Evolutionary conservation across 2,888 invertebrate species (phyloP).

Genomic region (Ptychoptera contaminata): DNA sequence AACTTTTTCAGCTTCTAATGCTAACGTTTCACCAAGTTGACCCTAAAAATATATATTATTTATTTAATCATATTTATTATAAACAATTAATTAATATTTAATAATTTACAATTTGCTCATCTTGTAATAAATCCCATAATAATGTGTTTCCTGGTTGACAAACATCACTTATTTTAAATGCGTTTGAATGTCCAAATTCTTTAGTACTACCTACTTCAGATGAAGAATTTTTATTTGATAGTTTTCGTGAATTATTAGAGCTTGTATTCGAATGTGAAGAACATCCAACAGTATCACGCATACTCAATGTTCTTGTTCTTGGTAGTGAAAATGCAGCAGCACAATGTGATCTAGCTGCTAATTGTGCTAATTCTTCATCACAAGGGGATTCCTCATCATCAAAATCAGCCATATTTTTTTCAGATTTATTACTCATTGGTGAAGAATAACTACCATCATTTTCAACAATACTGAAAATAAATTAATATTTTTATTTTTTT

Average conservation of each 20-base stretch:
- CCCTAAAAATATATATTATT: conserved; percentile 34
- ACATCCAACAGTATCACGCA: conserved; percentile 5
- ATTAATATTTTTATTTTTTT: too few species aligned
- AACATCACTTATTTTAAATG: conserved; percentile 41
- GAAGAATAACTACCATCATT: conserved; percentile 87
- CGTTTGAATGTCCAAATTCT: conserved; percentile 16
- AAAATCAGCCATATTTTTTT: conserved; percentile 87
- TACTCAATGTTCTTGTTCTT: conserved; percentile 6
- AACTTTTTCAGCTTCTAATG: conserved; percentile 86
- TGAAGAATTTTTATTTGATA: conserved; percentile 16
- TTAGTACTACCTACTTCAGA: conserved; percentile 3
- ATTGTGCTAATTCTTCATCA: conserved; percentile 66
- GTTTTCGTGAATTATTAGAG: conserved; percentile 23
- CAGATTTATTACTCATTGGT: conserved; percentile 80
- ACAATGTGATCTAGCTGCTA: conserved; percentile 47
- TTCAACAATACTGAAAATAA: conserved; percentile 44
- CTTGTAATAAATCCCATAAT: conserved; percentile 87
- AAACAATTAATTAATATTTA: neutral
- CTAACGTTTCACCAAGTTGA: conserved; percentile 76
- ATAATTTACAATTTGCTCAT: conserved; percentile 53
- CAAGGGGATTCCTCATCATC: conserved; percentile 81
- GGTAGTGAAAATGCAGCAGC: conserved; percentile 16
- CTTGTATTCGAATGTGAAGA: conserved; percentile 13
- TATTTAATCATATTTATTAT: neutral
- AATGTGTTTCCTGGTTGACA: conserved; percentile 85